These are phyloP conservation scores for Mesaphorura yosii DNA, from an alignment of 1,140 invertebrate genomes.

Conservation along the genomic window DNA sequence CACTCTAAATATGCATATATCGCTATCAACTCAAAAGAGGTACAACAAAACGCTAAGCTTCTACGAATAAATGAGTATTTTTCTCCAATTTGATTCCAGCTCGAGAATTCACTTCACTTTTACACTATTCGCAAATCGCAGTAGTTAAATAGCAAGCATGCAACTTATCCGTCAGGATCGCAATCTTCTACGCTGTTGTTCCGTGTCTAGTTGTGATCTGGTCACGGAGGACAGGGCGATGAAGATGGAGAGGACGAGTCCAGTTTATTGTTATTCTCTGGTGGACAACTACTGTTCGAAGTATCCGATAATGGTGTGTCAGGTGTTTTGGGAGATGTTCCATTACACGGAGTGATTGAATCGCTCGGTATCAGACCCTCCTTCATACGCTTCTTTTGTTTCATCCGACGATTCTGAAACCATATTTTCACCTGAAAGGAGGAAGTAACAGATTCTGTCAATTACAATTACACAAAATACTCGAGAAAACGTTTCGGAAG, in stretches of 20 bases:
- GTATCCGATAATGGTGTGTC: constrained; percentile 31
- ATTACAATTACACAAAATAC: not conserved
- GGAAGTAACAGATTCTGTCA: not conserved
- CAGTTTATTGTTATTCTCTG: constrained; percentile 25
- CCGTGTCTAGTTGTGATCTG: constrained; percentile 3
- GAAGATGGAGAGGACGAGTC: constrained; percentile 21
- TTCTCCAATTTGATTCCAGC: no score
- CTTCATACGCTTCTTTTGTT: constrained; percentile 86
- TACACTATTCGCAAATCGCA: no score
- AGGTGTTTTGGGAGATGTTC: constrained; percentile 29
- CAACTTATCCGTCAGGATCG: no score
- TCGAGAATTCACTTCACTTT: no score
- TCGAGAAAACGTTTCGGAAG: not conserved
- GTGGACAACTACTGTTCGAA: constrained; percentile 30
- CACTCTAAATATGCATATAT: no score
- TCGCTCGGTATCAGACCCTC: constrained; percentile 66
- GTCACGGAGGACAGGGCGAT: constrained; percentile 3
- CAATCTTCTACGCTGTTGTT: no score
- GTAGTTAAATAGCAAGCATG: no score
- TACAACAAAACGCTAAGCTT: no score
- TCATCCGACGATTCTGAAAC: constrained; percentile 89
- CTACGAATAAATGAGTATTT: no score
- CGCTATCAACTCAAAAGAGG: no score
- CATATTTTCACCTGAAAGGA: constrained; percentile 60
- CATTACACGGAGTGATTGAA: constrained; percentile 31